Evolutionary conservation across 1,140 invertebrate species (phyloP).

Genomic region (Lamellibrachia luymesi): DNA sequence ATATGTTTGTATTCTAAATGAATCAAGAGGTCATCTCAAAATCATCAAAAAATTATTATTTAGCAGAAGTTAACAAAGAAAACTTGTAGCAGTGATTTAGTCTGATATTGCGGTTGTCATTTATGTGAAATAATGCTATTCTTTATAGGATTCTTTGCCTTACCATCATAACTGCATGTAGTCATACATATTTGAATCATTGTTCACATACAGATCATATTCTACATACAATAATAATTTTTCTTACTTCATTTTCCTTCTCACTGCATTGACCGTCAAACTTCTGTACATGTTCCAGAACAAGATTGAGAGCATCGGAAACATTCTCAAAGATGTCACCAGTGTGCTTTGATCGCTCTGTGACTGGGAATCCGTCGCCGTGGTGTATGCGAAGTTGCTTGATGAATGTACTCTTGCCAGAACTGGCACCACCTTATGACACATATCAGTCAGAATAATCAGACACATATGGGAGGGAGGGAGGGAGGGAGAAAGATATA

Average conservation of each 20-base stretch:
- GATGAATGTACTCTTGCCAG: conserved; percentile 50
- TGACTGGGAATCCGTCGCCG: conserved; percentile 43
- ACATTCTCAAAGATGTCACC: conserved; percentile 43
- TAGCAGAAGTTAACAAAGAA: neutral
- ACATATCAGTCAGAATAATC: neutral
- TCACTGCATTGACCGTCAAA: conserved; percentile 33
- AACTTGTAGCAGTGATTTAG: neutral
- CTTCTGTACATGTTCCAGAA: conserved; percentile 39
- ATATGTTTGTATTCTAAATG: neutral
- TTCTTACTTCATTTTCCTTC: conserved; percentile 34
- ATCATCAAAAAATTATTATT: neutral
- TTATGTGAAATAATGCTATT: neutral
- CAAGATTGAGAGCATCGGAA: conserved; percentile 36
- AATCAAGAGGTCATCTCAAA: neutral
- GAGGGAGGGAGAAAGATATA: too few species aligned
- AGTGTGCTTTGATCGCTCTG: conserved; percentile 32
- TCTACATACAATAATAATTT: neutral
- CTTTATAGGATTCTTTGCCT: neutral
- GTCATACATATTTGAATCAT: neutral
- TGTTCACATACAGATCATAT: neutral
- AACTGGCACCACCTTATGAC: conserved; percentile 39
- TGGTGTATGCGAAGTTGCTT: conserved; percentile 49
- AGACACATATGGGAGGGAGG: too few species aligned
- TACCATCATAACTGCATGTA: neutral
- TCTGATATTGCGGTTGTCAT: neutral